Conservation (phyloP, 2,888 invertebrate species). For the Drosophila fungiperda region DNA sequence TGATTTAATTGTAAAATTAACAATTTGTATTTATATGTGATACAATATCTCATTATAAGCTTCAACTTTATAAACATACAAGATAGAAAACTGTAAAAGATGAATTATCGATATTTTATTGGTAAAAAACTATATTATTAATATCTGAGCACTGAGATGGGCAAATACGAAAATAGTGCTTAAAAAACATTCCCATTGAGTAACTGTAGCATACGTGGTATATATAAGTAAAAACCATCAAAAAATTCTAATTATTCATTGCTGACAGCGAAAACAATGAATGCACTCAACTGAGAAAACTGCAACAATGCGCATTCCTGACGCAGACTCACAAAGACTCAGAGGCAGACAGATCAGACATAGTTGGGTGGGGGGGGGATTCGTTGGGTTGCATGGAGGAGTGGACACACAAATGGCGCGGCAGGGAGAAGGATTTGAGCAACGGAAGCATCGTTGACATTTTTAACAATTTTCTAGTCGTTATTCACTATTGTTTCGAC, state of each 20-base stretch:
- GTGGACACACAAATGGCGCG: constrained; percentile 53
- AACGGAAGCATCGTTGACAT: constrained; percentile 71
- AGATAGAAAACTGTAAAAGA: neutral
- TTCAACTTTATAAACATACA: neutral
- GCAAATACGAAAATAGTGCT: neutral
- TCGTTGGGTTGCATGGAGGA: neutral
- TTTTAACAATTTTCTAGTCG: constrained; percentile 78
- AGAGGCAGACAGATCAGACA: constrained; percentile 10
- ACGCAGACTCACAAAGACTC: constrained; percentile 28
- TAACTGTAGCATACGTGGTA: constrained; percentile 13
- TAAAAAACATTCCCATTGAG: constrained; percentile 7
- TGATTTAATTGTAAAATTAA: neutral
- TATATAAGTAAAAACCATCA: constrained; percentile 45
- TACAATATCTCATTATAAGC: neutral
- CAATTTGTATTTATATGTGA: neutral
- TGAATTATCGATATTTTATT: neutral
- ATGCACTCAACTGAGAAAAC: constrained; percentile 74
- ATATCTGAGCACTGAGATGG: neutral
- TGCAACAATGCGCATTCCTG: constrained; percentile 74
- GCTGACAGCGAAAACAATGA: constrained; percentile 75
- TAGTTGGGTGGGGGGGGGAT: neutral
- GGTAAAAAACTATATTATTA: neutral
- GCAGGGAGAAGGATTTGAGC: constrained; percentile 63
- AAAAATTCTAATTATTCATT: constrained; percentile 74
- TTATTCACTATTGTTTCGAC: constrained; percentile 75